Base-by-base conservation (phyloP, 2,113 vertebrate species). In the Morone chrysops region DNA sequence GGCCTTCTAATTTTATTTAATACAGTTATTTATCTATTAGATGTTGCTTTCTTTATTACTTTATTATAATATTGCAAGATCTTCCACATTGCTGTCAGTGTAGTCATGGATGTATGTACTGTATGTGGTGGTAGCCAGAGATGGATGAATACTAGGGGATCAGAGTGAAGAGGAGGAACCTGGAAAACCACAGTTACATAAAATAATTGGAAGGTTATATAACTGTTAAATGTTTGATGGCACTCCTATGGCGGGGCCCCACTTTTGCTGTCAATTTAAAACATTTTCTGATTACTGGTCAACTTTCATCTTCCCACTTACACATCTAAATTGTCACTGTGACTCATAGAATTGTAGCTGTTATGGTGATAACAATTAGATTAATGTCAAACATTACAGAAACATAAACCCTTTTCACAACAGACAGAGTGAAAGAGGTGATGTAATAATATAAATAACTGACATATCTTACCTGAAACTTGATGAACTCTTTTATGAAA, bases 201-300 rank as follows among this genome's bases (percentile, higher is more conserved):
- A 90, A 83, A 73, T 74, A 90, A 90, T 83, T 85, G 81, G 66
- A 60, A 45, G 54, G 22, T 90, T 83, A 67, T 22, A n/a, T 79
- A 88, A 90, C 80, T 13, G 40, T 53, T 59, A 40, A 18, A 20
- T 48, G 16, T 83, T 70, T 85, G 47, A 85, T 73, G 8, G 9
- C 4, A 14, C 56, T 56, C 50, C 61, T 63, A 53, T 2, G 1
- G 17, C 53, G 10, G 14, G 66, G 6, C 51, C 53, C 38, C 14
- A 48, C 16, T 47, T 59, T 66, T 8, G 2, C 62, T 78, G 40
- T 57, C 57, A 40, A 73, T 73, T 53, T 10, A 70, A 43, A 73
- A 36, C 56, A 70, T 70, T 43, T 25, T 22, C 20, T 14, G 14
- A 75, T 65, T 31, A 18, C 43, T 22, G 74, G 36, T 71, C 13